Conservation (phyloP, 2,113 vertebrate species). For the mouse (Mus musculus) region DNA sequence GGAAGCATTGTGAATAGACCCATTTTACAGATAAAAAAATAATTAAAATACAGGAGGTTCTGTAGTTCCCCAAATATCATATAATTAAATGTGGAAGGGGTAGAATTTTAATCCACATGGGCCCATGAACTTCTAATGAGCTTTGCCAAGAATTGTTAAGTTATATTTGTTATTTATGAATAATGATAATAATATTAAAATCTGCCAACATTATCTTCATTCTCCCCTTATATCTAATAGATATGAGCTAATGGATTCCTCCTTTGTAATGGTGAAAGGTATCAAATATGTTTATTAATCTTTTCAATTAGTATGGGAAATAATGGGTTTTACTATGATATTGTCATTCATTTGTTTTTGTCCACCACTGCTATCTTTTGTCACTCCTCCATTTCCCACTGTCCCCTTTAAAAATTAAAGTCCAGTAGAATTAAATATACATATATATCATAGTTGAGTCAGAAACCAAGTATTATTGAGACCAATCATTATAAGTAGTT, state of each 20-base stretch:
- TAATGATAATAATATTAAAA: background rate
- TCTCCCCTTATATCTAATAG: background rate
- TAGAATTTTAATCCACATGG: conserved; percentile 9
- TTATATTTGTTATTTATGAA: background rate
- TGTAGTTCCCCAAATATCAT: background rate
- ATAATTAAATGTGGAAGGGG: background rate
- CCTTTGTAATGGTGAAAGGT: background rate
- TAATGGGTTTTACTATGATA: background rate
- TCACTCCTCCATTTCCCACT: background rate
- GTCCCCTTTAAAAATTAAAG: conserved; percentile 36
- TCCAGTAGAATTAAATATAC: background rate
- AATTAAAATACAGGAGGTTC: background rate
- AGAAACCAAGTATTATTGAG: background rate
- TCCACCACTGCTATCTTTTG: background rate
- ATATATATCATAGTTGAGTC: background rate
- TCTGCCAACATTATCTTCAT: background rate
- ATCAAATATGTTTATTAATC: background rate
- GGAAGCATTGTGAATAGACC: conserved; percentile 1
- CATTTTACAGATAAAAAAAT: conserved; percentile 2
- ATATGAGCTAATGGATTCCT: background rate
- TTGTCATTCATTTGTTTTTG: background rate
- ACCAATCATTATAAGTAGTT: background rate
- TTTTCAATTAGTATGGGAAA: background rate
- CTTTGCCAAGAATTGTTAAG: background rate
- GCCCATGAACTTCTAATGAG: background rate